Base-by-base conservation (phyloP, 2,113 vertebrate species). In the Crotalus tigris region DNA sequence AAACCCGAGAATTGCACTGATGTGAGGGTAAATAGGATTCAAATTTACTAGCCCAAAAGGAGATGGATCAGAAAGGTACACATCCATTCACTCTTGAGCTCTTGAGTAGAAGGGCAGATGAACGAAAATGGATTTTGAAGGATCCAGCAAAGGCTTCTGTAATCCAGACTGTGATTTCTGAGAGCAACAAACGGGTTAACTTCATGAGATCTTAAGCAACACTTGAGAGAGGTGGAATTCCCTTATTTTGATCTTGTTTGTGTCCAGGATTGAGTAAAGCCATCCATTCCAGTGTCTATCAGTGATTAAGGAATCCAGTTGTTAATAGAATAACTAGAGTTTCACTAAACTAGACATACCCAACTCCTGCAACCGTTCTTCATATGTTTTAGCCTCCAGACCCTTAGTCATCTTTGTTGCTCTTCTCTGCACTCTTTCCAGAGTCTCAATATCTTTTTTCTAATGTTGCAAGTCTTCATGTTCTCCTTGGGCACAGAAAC, bases 401-500 rank as follows among this genome's bases (percentile, higher is more conserved):
- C 49, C 49, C 49, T 51, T 51, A 51, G 8, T 51, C 49, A 51
- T 51, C 49, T 51, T 51, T 51, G 49, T 51, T 51, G 49, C 49
- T 51, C 49, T 51, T 51, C 49, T 51, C 49, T 51, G 49, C 49
- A 51, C 49, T 51, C 49, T 51, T 51, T 51, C 49, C 49, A 51
- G 49, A 51, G 1, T 51, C 49, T 51, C 8, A 51, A 51, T 10
- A 51, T 51, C 49, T 51, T 51, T 51, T 51, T 51, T 51, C 49
- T 51, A 9, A 51, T 8, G 19, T 44, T 44, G 0, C 0, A 69
- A 92, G 26, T 0, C 12, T 87, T 26, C 2, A 59, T 54, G 93
- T 90, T 88, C 94, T 95, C 17, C 0, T 92, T 61, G 54, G 91
- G 75, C 92, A 94, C 26, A 89, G 93, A 91, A 89, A 89, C 92